These are phyloP conservation scores for Chrysodeixis includens DNA, from an alignment of 2,888 invertebrate species.

Conservation along the genomic window DNA sequence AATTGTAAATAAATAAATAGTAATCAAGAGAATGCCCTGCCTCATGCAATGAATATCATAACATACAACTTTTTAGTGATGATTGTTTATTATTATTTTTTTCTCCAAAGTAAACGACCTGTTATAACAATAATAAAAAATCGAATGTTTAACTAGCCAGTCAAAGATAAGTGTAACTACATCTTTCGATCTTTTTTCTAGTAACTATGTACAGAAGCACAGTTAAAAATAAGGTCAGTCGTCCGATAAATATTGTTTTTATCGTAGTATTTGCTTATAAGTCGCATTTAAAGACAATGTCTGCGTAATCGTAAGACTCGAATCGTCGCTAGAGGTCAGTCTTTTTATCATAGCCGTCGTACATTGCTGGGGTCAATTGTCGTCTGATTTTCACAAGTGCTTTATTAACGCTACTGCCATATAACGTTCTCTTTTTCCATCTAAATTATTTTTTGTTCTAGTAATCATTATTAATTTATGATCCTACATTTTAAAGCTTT, in stretches of 20 bases:
- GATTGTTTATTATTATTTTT: too few relatives aligned
- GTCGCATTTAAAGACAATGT: constrained; percentile 30
- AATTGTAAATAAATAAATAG: too few relatives aligned
- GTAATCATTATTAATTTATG: not conserved
- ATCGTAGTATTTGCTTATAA: constrained; percentile 28
- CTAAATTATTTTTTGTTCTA: not conserved
- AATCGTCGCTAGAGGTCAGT: constrained; percentile 58
- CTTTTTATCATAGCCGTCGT: constrained; percentile 72
- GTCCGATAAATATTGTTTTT: constrained; percentile 24
- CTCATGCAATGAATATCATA: too few relatives aligned
- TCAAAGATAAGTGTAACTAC: not conserved
- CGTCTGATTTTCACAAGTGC: constrained; percentile 72
- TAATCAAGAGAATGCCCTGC: too few relatives aligned
- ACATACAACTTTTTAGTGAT: too few relatives aligned
- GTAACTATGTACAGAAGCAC: not conserved
- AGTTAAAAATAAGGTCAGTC: constrained; percentile 20
- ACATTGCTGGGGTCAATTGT: constrained; percentile 75
- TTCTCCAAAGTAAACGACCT: not conserved
- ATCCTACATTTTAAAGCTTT: not conserved
- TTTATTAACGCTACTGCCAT: constrained; percentile 54
- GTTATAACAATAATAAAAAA: not conserved
- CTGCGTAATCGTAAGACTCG: constrained; percentile 42
- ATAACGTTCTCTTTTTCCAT: constrained; percentile 23
- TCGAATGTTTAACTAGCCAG: not conserved
- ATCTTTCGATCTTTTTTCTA: constrained; percentile 1